A percentile compares a stretch with the other conserved stretches of the same genome.
These are phyloP conservation scores for Hippocampus kuda DNA, from an alignment of 2,797 vertebrate genomes.

Conservation along the genomic window DNA sequence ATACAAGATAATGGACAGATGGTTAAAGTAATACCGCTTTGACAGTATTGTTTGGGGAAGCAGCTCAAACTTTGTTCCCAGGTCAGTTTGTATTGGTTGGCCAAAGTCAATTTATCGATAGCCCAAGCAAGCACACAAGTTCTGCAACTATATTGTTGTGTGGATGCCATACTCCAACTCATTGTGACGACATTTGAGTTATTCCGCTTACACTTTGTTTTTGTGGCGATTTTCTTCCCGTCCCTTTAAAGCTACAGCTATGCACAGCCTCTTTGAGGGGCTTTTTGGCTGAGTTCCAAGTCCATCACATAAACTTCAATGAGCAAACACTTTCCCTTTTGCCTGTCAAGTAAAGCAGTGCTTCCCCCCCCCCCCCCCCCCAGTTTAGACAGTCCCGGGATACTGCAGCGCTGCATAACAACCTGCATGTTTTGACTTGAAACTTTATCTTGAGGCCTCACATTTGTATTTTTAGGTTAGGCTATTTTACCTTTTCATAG, in stretches of 20 bases:
- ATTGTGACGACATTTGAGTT: neutral
- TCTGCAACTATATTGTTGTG: neutral
- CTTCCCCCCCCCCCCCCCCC: neutral
- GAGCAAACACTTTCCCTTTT: constrained; percentile 29
- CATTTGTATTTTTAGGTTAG: too few species aligned
- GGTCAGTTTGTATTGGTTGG: neutral
- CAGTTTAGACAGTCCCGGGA: neutral
- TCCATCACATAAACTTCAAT: constrained; percentile 32
- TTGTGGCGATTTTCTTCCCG: neutral
- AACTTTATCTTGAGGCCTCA: too few species aligned
- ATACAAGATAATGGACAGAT: too few species aligned
- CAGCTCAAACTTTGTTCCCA: neutral
- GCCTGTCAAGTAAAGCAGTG: constrained; percentile 29
- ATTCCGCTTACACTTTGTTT: neutral
- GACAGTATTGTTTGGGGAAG: too few species aligned
- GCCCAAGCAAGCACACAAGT: neutral
- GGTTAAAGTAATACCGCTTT: too few species aligned
- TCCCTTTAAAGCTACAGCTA: constrained; percentile 2
- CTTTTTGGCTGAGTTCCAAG: constrained; percentile 19
- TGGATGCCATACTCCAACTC: neutral
- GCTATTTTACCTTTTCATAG: too few species aligned
- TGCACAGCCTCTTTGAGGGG: constrained; percentile 17
- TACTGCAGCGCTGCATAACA: constrained; percentile 6
- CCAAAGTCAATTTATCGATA: too few species aligned
- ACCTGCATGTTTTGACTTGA: neutral